Evolutionary conservation across 2,888 invertebrate species (phyloP).

Genomic region (Trissoscelio sp.): DNA sequence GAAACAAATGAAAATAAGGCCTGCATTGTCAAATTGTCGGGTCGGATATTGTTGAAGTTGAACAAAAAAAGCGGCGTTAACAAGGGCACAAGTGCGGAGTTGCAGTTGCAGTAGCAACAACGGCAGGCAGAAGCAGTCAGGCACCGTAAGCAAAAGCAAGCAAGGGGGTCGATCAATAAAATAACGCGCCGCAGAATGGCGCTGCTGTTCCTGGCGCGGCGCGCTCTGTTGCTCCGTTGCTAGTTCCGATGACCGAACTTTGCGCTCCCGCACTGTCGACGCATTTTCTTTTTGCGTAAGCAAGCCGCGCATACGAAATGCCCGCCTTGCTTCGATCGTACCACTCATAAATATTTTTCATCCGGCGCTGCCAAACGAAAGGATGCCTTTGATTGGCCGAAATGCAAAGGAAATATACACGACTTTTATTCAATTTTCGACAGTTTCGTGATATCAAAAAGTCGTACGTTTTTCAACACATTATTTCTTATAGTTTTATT

Average conservation of each 20-base stretch:
- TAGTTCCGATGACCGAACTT: conserved; percentile 66
- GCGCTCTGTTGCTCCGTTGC: conserved; percentile 58
- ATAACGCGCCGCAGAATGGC: conserved; percentile 80
- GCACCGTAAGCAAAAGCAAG: conserved; percentile 62
- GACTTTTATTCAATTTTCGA: conserved; percentile 26
- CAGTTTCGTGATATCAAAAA: conserved; percentile 12
- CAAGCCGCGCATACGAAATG: conserved; percentile 54
- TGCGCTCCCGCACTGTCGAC: conserved; percentile 41
- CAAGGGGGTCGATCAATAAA: conserved; percentile 81
- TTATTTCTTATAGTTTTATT: too few relatives aligned
- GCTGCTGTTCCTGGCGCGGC: conserved; percentile 75
- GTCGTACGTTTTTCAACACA: not conserved
- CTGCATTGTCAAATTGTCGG: conserved; percentile 18
- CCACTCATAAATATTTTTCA: conserved; percentile 54
- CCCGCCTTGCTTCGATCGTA: conserved; percentile 35
- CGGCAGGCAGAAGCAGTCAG: conserved; percentile 15
- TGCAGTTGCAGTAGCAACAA: conserved; percentile 48
- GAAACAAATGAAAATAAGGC: conserved; percentile 19
- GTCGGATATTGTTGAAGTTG: conserved; percentile 20
- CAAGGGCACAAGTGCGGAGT: conserved; percentile 39
- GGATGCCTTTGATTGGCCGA: conserved; percentile 38
- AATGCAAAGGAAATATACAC: not conserved
- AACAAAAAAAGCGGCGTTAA: conserved; percentile 28
- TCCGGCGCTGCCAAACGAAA: conserved; percentile 22
- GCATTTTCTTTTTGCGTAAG: conserved; percentile 54